A percentile compares a stretch with the other conserved stretches of the same genome.
Conservation (phyloP, 2,797 vertebrate species). For the Sebastes steindachneri region DNA sequence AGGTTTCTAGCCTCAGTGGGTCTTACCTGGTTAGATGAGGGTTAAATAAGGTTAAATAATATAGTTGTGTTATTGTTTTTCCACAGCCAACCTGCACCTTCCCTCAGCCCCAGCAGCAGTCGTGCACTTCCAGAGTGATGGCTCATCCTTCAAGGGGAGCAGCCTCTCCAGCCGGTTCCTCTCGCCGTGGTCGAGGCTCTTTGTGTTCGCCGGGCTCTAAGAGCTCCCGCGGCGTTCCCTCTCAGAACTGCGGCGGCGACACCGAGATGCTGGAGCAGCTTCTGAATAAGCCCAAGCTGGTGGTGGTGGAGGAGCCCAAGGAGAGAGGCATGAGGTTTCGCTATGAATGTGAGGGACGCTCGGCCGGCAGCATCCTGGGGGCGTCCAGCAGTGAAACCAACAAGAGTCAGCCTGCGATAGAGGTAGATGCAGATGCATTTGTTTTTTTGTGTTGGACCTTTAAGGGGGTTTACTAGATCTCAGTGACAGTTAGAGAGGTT, state of each 20-base stretch:
- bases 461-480: constrained; percentile 35
- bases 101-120: constrained; percentile 2
- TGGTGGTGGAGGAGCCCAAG: constrained; percentile 92
- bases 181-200: constrained; percentile 37
- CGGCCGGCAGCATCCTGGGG: constrained; percentile 93
- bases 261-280: constrained; percentile 76
- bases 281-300: constrained; percentile 83
- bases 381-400: constrained; percentile 87
- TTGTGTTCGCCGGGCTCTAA: not conserved
- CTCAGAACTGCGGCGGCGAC: constrained; percentile 45
- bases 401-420: constrained; percentile 90
- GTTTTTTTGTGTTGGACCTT: not conserved
- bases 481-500: constrained; percentile 1
- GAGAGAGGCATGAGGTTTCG: constrained; percentile 97
- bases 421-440: constrained; percentile 71
- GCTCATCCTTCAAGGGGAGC: constrained; percentile 41
- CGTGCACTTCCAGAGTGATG: constrained; percentile 48
- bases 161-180: not conserved
- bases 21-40: not conserved
- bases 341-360: constrained; percentile 94
- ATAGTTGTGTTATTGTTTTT: not conserved
- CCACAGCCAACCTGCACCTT: constrained; percentile 55
- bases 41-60: not conserved
- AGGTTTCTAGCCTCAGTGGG: not conserved
- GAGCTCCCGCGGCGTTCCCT: not conserved